phyloP scores from a whole-genome alignment of 1,140 invertebrate genomes.

The Heterodera schachtii region DNA sequence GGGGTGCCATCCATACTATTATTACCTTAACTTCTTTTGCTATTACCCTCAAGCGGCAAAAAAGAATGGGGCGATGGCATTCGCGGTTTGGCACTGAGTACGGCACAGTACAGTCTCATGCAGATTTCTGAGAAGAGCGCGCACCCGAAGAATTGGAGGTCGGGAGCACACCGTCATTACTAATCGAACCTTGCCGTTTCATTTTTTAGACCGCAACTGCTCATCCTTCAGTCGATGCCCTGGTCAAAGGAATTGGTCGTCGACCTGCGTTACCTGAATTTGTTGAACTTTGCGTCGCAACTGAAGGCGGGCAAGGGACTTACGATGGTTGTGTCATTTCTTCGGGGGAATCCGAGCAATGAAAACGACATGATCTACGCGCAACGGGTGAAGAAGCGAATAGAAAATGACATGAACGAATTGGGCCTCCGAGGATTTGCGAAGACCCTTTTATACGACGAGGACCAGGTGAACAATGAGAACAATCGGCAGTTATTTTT shows the following conservation, averaged over 20 bases:
- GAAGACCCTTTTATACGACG: conserved; percentile 59
- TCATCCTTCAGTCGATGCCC: conserved; percentile 61
- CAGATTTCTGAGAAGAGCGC: conserved; percentile 63
- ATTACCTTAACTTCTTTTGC: conserved; percentile 6
- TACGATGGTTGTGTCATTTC: conserved; percentile 86
- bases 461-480: conserved; percentile 51
- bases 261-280: conserved; percentile 60
- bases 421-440: conserved; percentile 56
- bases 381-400: conserved; percentile 54
- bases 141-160: conserved; percentile 63
- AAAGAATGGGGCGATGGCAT: conserved; percentile 99
- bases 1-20: too few species aligned
- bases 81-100: conserved; percentile 90
- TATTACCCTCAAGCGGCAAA: conserved; percentile 77
- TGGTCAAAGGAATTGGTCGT: conserved; percentile 60
- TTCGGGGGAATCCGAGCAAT: conserved; percentile 72
- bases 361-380: conserved; percentile 51
- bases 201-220: conserved; percentile 54
- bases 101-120: conserved; percentile 85
- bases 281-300: conserved; percentile 61
- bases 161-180: background rate
- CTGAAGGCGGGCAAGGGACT: conserved; percentile 75
- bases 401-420: conserved; percentile 60
- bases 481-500: too few species aligned
- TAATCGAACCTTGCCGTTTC: background rate